Evolutionary conservation across 2,797 vertebrate species (phyloP).

Genomic region (Neoniphon sammara): DNA sequence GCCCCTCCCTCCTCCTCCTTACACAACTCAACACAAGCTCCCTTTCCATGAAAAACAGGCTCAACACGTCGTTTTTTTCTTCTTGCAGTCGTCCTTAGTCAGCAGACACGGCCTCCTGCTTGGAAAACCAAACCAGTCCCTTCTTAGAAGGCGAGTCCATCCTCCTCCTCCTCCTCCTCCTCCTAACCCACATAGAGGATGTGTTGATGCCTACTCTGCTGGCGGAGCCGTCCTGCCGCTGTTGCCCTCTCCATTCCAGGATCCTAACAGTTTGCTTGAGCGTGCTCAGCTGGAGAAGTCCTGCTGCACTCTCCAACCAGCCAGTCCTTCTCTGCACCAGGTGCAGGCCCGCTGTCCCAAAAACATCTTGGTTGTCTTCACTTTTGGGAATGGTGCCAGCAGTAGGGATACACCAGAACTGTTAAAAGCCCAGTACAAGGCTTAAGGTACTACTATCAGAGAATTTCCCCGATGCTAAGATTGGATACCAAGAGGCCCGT

Average conservation of each 20-base stretch:
- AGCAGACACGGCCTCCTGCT: slow-evolving; percentile 31
- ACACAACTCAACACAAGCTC: slow-evolving; percentile 12
- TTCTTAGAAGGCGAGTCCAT: slow-evolving; percentile 54
- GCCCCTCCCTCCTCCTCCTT: slow-evolving; percentile 7
- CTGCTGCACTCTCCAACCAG: slow-evolving; percentile 52
- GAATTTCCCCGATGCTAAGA: not conserved
- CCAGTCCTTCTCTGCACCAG: slow-evolving; percentile 5
- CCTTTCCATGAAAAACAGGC: slow-evolving; percentile 36
- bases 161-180: slow-evolving; percentile 28
- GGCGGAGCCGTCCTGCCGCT: slow-evolving; percentile 51
- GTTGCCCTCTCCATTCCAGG: slow-evolving; percentile 29
- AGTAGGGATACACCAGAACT: slow-evolving; percentile 1
- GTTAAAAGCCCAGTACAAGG: not conserved
- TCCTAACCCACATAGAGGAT: slow-evolving; percentile 34
- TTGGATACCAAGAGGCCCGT: slow-evolving; percentile 12
- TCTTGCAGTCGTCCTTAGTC: slow-evolving; percentile 25
- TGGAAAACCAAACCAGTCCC: slow-evolving; percentile 53
- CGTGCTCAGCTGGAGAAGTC: slow-evolving; percentile 56
- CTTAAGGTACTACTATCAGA: not conserved
- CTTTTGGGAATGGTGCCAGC: slow-evolving; percentile 13
- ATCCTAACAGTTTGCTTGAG: slow-evolving; percentile 35
- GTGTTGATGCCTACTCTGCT: slow-evolving; percentile 64
- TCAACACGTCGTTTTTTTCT: slow-evolving; percentile 33
- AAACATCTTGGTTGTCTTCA: slow-evolving; percentile 32
- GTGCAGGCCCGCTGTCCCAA: slow-evolving; percentile 12